phyloP scores from a whole-genome alignment of 1,140 invertebrate genomes.

The Dendroctonus valens region DNA sequence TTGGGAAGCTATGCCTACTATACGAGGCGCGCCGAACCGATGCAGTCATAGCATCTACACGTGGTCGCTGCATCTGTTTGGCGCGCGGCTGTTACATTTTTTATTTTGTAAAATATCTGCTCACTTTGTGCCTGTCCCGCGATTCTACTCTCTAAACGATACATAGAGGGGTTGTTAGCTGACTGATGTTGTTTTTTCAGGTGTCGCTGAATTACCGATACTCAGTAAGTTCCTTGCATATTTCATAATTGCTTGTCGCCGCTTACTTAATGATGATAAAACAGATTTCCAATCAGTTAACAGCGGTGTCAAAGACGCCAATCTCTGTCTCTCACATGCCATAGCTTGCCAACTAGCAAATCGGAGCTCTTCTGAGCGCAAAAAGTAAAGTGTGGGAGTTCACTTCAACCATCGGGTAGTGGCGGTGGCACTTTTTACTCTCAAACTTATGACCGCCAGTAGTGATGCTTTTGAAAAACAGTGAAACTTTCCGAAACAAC shows the following conservation, averaged over 20 bases:
- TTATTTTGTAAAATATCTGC: no score
- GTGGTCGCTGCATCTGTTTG: no score
- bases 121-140: no score
- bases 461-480: no score
- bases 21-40: not conserved
- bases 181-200: conserved; percentile 28
- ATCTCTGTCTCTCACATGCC: conserved; percentile 10
- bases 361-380: conserved; percentile 30
- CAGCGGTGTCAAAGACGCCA: not conserved
- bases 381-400: conserved; percentile 35
- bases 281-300: conserved; percentile 6
- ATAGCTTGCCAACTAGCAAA: conserved; percentile 26
- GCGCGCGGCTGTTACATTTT: no score
- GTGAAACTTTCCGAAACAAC: no score
- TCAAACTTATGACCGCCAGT: no score
- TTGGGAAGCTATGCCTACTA: conserved; percentile 29
- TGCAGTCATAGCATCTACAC: no score
- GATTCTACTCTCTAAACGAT: no score
- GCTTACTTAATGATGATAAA: conserved; percentile 5
- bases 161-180: not conserved
- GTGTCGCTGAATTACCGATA: conserved; percentile 31
- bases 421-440: no score
- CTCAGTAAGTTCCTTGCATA: conserved; percentile 31
- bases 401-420: no score
- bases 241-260: conserved; percentile 23